Conservation (phyloP, 2,888 invertebrate genomes). For the Penaeus monodon region DNA sequence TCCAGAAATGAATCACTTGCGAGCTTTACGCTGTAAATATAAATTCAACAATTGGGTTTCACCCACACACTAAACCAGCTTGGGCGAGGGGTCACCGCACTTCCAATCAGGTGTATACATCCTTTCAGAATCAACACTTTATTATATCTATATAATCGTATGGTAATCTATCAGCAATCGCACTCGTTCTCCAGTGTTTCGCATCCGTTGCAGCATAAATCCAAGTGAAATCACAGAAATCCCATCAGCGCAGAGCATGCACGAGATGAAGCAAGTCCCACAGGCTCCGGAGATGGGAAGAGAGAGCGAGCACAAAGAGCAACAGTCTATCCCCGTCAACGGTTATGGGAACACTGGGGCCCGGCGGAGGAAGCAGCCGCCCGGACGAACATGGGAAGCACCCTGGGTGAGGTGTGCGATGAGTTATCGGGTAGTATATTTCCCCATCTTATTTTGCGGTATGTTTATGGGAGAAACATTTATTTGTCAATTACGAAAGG, state of each 20-base stretch:
- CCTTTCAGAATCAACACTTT: too few relatives aligned
- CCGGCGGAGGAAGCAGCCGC: slow-evolving; percentile 30
- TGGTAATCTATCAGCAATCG: too few relatives aligned
- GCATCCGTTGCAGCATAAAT: not conserved
- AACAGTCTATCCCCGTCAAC: slow-evolving; percentile 32
- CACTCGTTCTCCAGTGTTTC: too few relatives aligned
- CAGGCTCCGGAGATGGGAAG: not conserved
- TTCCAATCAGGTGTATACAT: too few relatives aligned
- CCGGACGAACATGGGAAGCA: slow-evolving; percentile 48
- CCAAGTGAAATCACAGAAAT: slow-evolving; percentile 14
- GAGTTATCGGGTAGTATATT: slow-evolving; percentile 35
- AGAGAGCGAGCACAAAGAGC: slow-evolving; percentile 28
- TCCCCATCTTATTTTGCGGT: slow-evolving; percentile 11
- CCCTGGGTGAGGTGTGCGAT: slow-evolving; percentile 15
- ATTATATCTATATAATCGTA: too few relatives aligned
- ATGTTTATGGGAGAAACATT: not conserved
- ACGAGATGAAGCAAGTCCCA: slow-evolving; percentile 23
- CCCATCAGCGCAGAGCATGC: not conserved
- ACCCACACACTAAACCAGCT: too few relatives aligned
- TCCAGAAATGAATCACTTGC: too few relatives aligned
- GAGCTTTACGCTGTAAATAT: too few relatives aligned
- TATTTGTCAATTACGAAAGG: too few relatives aligned
- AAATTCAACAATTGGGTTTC: too few relatives aligned
- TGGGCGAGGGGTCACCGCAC: too few relatives aligned
- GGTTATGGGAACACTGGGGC: slow-evolving; percentile 44